These are phyloP conservation scores for Epirrhoe tristata DNA, from an alignment of 2,888 invertebrate genomes.

Conservation along the genomic window DNA sequence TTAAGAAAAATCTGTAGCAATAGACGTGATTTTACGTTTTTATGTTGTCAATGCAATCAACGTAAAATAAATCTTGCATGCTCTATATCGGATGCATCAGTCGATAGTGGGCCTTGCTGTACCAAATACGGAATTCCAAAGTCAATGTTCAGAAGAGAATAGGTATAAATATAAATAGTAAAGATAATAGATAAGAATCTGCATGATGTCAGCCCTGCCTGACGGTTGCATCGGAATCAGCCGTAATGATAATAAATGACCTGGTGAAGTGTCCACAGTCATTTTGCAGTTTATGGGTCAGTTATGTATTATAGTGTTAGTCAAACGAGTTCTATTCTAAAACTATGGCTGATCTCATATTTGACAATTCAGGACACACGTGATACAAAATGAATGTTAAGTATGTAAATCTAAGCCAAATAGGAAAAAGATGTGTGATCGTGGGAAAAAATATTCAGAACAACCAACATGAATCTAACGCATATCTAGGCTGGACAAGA, in stretches of 20 bases:
- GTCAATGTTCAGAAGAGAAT: slow-evolving; percentile 23
- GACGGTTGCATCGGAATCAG: slow-evolving; percentile 45
- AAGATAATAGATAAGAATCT: slow-evolving; percentile 30
- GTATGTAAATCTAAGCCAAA: not conserved
- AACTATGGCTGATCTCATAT: not conserved
- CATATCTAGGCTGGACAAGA: not conserved
- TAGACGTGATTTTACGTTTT: not conserved
- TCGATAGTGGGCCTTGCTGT: slow-evolving; percentile 12
- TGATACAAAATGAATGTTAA: not conserved
- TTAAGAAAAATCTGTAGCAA: not conserved
- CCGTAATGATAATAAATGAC: slow-evolving; percentile 58
- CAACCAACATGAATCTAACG: not conserved
- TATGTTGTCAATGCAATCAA: not conserved
- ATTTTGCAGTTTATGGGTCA: slow-evolving; percentile 12
- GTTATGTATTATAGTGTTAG: not conserved
- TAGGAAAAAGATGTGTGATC: not conserved
- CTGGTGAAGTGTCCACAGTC: slow-evolving; percentile 33
- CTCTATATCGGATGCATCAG: not conserved
- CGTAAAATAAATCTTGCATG: not conserved
- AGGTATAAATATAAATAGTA: slow-evolving; percentile 22
- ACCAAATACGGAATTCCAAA: slow-evolving; percentile 32
- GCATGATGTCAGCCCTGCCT: slow-evolving; percentile 40
- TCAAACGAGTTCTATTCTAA: not conserved
- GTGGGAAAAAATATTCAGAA: not conserved
- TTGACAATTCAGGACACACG: not conserved